Conservation (phyloP, 1,140 invertebrate genomes). For the Nasonia longicornis region DNA sequence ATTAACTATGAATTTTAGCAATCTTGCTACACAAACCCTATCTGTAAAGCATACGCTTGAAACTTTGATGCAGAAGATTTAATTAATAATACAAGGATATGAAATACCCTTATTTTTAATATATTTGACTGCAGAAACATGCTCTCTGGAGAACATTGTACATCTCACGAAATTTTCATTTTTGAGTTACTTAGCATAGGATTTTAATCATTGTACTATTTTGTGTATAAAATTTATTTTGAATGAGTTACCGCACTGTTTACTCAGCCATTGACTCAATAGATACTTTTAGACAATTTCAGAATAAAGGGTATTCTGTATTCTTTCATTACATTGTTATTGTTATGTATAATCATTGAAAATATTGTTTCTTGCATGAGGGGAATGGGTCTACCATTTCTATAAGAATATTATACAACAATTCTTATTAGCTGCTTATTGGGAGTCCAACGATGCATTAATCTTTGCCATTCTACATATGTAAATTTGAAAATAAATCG, state of each 20-base stretch:
- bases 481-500: background rate
- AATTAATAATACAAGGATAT: conserved; percentile 5
- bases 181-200: background rate
- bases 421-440: background rate
- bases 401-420: background rate
- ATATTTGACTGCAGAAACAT: background rate
- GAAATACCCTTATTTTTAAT: conserved; percentile 21
- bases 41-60: background rate
- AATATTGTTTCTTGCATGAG: conserved; percentile 8
- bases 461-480: background rate
- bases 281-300: background rate
- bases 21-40: background rate
- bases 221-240: background rate
- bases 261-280: background rate
- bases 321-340: background rate
- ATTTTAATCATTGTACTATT: background rate
- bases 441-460: background rate
- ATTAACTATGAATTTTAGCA: background rate
- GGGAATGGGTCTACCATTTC: background rate
- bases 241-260: background rate
- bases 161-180: background rate
- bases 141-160: conserved; percentile 8
- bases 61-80: background rate
- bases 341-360: conserved; percentile 10
- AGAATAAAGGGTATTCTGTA: conserved; percentile 7